These are phyloP conservation scores for Podargus strigoides DNA, from an alignment of 2,797 vertebrate species.

Conservation along the genomic window DNA sequence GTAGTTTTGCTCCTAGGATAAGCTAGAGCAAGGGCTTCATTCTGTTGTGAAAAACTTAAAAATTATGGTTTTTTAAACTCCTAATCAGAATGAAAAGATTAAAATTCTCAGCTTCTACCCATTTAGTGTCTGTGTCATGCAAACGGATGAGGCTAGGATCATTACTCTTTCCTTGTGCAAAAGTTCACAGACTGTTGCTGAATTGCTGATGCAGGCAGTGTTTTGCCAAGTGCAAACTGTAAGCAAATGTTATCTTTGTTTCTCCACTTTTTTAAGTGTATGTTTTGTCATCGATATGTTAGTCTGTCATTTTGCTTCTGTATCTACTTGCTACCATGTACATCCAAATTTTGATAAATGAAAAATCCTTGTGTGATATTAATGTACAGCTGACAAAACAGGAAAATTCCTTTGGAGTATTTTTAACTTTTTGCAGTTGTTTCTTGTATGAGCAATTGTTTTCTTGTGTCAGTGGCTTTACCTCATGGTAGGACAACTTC, in stretches of 20 bases:
- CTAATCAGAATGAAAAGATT: not conserved
- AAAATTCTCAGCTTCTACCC: not conserved
- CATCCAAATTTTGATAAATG: not conserved
- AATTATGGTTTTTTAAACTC: not conserved
- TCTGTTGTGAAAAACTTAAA: not conserved
- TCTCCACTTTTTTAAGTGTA: not conserved
- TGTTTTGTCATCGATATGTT: not conserved
- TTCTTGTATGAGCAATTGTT: not conserved
- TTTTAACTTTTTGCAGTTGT: not conserved
- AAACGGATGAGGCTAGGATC: not conserved
- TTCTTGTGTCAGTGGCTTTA: not conserved
- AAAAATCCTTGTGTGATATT: not conserved
- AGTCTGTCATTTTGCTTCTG: not conserved
- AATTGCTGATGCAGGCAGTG: not conserved
- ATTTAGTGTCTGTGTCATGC: not conserved
- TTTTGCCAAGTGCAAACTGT: conserved; percentile 3
- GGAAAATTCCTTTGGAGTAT: not conserved
- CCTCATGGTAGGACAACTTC: not conserved
- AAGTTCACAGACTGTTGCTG: not conserved
- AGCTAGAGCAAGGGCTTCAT: not conserved
- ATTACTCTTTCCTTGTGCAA: not conserved
- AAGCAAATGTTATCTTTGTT: not conserved
- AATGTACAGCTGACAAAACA: not conserved
- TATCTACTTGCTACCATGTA: not conserved
- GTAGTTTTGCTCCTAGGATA: not conserved